phyloP scores from a whole-genome alignment of 2,888 invertebrate genomes.

The Melitaea athalia region DNA sequence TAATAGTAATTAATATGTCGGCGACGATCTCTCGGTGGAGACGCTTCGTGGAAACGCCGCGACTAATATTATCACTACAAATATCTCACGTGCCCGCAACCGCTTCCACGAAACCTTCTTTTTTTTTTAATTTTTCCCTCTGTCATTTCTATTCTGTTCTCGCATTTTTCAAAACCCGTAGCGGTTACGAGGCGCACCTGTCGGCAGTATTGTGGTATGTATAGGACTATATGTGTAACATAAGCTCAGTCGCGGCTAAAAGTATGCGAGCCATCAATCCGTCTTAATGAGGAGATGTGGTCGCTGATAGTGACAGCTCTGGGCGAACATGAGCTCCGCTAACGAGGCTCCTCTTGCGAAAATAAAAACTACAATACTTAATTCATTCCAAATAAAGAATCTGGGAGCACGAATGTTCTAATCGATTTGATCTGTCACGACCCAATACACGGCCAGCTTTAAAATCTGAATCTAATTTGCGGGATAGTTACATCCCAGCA shows the following conservation, averaged over 20 bases:
- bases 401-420: conserved; percentile 63
- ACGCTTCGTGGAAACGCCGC: conserved; percentile 64
- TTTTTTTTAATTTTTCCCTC: conserved; percentile 33
- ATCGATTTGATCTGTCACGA: conserved; percentile 60
- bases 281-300: conserved; percentile 27
- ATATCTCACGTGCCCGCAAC: conserved; percentile 54
- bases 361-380: conserved; percentile 42
- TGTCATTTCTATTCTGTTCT: conserved; percentile 58
- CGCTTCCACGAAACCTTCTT: conserved; percentile 59
- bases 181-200: conserved; percentile 59
- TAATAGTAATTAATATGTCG: conserved; percentile 48
- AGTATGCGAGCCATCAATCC: conserved; percentile 7
- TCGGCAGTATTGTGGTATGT: conserved; percentile 37
- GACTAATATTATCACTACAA: conserved; percentile 77
- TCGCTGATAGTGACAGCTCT: conserved; percentile 20
- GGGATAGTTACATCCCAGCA: neutral
- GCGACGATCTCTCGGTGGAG: conserved; percentile 50
- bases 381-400: conserved; percentile 70
- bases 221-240: conserved; percentile 20
- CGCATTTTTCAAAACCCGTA: conserved; percentile 52
- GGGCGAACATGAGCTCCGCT: neutral
- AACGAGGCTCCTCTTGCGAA: conserved; percentile 3
- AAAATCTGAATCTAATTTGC: conserved; percentile 33
- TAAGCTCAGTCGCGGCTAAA: conserved; percentile 6
- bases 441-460: conserved; percentile 41